Evolutionary conservation across 1,140 invertebrate genomes (phyloP).

Genomic region (Dryas iulia): DNA sequence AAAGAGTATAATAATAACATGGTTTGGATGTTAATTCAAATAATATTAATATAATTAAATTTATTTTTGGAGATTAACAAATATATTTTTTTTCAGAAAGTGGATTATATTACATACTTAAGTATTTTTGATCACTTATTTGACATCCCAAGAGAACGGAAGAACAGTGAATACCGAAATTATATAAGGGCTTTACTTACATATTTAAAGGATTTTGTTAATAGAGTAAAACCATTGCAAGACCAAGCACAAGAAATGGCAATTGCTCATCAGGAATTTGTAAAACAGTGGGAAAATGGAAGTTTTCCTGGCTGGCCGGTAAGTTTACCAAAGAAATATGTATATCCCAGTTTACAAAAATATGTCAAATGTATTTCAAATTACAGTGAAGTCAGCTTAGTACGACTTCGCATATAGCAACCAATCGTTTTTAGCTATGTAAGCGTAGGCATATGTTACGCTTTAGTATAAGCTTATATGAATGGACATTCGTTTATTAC

Average conservation of each 20-base stretch:
- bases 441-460: too few relatives aligned
- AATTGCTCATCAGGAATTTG: constrained; percentile 90
- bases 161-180: constrained; percentile 95
- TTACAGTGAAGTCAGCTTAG: too few relatives aligned
- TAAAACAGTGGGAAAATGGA: constrained; percentile 93
- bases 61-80: too few relatives aligned
- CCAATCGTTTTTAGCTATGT: too few relatives aligned
- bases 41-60: too few relatives aligned
- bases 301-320: constrained; percentile 97
- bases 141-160: constrained; percentile 96
- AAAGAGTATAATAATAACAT: too few relatives aligned
- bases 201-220: constrained; percentile 93
- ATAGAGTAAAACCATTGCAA: constrained; percentile 93
- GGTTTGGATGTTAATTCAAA: too few relatives aligned
- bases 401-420: too few relatives aligned
- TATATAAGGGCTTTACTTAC: constrained; percentile 93
- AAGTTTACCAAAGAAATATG: constrained; percentile 72
- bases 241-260: constrained; percentile 91
- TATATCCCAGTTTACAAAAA: too few relatives aligned
- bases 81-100: constrained; percentile 84
- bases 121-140: constrained; percentile 97
- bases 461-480: too few relatives aligned
- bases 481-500: too few relatives aligned
- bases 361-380: too few relatives aligned
- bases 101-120: constrained; percentile 98